Base-by-base conservation (phyloP, 92 coral and sea anemone genomes). In the Heliopora coerulea region DNA sequence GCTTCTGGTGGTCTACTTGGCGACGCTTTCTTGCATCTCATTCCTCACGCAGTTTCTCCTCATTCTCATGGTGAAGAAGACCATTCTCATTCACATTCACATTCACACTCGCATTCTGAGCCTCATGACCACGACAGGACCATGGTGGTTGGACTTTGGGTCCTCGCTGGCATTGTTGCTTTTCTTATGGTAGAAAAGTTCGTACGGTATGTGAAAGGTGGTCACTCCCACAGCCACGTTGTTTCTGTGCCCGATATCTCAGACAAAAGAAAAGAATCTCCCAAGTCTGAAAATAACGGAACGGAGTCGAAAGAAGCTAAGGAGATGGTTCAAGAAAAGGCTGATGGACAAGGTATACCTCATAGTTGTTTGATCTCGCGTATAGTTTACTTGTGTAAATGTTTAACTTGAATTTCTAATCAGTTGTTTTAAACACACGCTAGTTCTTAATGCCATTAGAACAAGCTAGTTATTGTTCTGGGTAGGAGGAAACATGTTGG, bases 131-230 rank as follows among this genome's bases (percentile, higher is more conserved):
- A 89, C 54, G 87, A 87, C 6, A 79, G 85, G 0, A 91, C 87
- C 46, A 95, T 95, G 99, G 75, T 79, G 12, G 99, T 95, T 14
- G 99, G 99, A 5, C 89, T 95, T 19, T 95, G 99, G 99, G 99
- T 95, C 73, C 86, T 95, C 61, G 99, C 97, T 66, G 99, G 99
- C 0, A 86, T 95, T 80, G 89, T 95, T 5, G 82, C 91, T 33
- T 95, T 95, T 79, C 85, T 95, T 25, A 86, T 90, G 23, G 99
- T 95, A 13, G 99, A 95, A 86, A 95, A 95, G 54, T 95, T 88
- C 72, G 99, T 95, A 1, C 83, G 99, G 21, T 86, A 80, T 39
- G 96, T 95, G 1, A 95, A 95, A 57, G 99, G 99, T 12, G 91
- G 86, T 0, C 88, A 87, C 29, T 87, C 95, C 0, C 97, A 92